phyloP scores from a whole-genome alignment of 2,113 vertebrate genomes.

The Sylvietta virens region DNA sequence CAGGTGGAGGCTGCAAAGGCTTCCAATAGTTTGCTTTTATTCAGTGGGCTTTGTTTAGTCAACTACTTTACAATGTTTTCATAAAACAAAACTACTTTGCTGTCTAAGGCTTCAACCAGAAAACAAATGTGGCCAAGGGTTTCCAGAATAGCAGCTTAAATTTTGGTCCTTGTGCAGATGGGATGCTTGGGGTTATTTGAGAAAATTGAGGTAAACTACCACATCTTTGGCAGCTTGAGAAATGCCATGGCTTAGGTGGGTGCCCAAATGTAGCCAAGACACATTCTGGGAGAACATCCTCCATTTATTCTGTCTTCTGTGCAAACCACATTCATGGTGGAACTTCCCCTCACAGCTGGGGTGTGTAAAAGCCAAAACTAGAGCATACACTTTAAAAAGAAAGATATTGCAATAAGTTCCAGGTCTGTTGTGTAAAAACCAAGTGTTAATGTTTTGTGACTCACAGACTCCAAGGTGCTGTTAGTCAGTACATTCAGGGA shows the following conservation, averaged over 20 bases:
- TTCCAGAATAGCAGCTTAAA: background rate
- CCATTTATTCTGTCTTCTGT: background rate
- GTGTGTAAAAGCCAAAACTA: background rate
- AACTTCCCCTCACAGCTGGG: background rate
- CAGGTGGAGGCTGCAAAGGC: background rate
- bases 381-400: background rate
- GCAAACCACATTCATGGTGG: background rate
- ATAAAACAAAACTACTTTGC: background rate
- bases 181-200: background rate
- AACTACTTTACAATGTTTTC: background rate
- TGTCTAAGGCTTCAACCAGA: background rate
- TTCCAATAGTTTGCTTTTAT: background rate
- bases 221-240: background rate
- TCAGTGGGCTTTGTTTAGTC: background rate
- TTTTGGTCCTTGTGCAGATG: background rate
- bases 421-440: background rate
- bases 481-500: background rate
- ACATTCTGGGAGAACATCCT: rapidly evolving
- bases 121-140: background rate
- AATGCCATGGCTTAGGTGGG: background rate
- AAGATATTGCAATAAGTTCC: background rate
- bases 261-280: background rate
- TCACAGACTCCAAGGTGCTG: background rate
- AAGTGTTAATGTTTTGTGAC: background rate
- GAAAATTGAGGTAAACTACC: background rate